Percentiles rank a stretch among this genome's conserved stretches.
Evolutionary conservation across 2,888 invertebrate species (phyloP).

Genomic region (Macrophya alboannulata): DNA sequence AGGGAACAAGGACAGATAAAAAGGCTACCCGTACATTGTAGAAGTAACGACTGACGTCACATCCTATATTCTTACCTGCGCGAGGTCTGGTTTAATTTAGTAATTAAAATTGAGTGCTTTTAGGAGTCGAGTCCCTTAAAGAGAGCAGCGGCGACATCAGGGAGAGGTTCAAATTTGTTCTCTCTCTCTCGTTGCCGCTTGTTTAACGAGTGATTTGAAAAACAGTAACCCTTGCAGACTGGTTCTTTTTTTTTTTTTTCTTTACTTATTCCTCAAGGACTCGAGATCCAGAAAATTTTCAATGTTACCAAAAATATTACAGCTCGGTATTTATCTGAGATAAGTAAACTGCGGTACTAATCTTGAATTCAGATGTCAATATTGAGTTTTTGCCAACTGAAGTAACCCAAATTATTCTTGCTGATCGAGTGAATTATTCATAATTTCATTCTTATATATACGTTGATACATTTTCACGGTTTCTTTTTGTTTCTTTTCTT

Average conservation of each 20-base stretch:
- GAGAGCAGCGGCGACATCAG: background rate
- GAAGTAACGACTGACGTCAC: slow-evolving; percentile 24
- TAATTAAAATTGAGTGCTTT: slow-evolving; percentile 25
- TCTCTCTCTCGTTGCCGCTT: background rate
- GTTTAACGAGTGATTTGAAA: background rate
- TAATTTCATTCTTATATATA: background rate
- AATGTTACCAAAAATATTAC: background rate
- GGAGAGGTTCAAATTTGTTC: background rate
- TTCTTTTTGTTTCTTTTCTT: background rate
- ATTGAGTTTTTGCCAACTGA: too few species aligned
- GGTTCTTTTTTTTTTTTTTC: background rate
- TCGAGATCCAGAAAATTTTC: background rate
- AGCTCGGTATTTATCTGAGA: background rate
- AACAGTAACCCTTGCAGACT: background rate
- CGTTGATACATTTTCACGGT: background rate
- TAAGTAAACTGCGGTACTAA: too few species aligned
- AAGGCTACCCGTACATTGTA: slow-evolving; percentile 23
- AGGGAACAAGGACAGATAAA: slow-evolving; percentile 52
- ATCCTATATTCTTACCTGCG: slow-evolving; percentile 19
- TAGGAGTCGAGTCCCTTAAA: background rate
- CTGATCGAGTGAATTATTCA: too few species aligned
- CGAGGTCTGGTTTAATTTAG: background rate
- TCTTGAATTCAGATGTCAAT: too few species aligned
- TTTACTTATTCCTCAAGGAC: background rate
- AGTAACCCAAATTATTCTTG: too few species aligned